Evolutionary conservation across 2,888 invertebrate species (phyloP), one percentile per base, ranked within the genome.

Genomic region (Augiades crinisus): DNA sequence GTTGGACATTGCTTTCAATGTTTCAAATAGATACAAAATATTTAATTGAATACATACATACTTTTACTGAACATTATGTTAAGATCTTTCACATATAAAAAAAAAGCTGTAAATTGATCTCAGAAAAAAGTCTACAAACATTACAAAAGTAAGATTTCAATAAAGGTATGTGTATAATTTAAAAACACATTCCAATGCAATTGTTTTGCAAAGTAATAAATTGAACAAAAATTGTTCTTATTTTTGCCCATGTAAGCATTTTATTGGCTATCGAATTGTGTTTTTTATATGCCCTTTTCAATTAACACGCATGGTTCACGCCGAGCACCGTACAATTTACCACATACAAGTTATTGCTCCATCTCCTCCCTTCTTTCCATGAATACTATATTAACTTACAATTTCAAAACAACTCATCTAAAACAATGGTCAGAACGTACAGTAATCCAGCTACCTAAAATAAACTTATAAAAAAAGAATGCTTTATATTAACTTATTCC

Each of bases 381-480:
- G 27, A 19, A 8, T 33, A 27, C 10, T 36, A 13, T 24, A 27
- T 27, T 43, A 13, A 50, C 43, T 34, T 22, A 7, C 22, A 41
- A 34, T 24, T 37, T 36, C 3, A n/a, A 46, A 27, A 36, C 6
- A 19, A 36, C 12, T 21, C 7, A 37, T 12, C 40, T 34, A 24
- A 2, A 10, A 30, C 43, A 43, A 30, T 14, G 16, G 19, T 31
- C 30, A 37, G 37, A 51, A 38, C 30, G 13, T 58, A 61, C 60
- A 64, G 60, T 56, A 49, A 61, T 63, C 57, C 62, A 67, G 65
- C 63, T 63, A 67, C 58, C 59, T 55, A 58, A 57, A 50, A 56
- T 8, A 52, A 34, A 14, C 34, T 45, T 34, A 34, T 40, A 56
- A 30, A 49, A 55, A 49, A 60, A 56, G 22, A 46, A 51, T 40